A percentile compares a stretch with the other conserved stretches of the same genome.
Conservation (phyloP, 2,888 invertebrate genomes). For the Oxycera nigricornis region DNA sequence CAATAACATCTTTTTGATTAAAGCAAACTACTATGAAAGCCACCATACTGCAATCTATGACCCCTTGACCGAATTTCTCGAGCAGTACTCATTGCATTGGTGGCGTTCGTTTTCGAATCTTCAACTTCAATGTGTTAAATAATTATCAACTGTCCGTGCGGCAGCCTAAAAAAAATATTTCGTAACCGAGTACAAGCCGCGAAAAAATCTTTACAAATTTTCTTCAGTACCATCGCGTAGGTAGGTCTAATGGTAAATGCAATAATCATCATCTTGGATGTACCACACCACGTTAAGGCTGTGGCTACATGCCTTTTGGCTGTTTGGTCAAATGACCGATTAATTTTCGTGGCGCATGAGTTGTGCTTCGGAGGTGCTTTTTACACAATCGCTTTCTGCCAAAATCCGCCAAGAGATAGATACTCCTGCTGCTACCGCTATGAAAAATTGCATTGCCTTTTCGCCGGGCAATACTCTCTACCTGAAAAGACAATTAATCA, state of each 20-base stretch:
- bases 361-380: neutral
- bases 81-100: slow-evolving; percentile 1
- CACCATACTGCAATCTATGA: neutral
- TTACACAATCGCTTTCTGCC: neutral
- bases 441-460: neutral
- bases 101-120: neutral
- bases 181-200: neutral
- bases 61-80: slow-evolving; percentile 17
- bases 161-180: slow-evolving; percentile 20
- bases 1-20: neutral
- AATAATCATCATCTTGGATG: slow-evolving; percentile 19
- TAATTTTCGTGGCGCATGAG: slow-evolving; percentile 6
- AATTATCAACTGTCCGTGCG: slow-evolving; percentile 9
- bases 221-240: neutral
- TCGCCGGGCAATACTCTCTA: neutral
- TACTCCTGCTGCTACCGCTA: too few relatives aligned
- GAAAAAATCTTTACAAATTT: neutral
- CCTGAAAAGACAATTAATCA: neutral
- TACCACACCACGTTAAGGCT: neutral
- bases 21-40: neutral
- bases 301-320: slow-evolving; percentile 9
- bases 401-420: neutral
- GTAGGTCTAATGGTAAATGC: neutral
- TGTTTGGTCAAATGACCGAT: slow-evolving; percentile 22
- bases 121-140: slow-evolving; percentile 4